Conservation (phyloP, 2,113 vertebrate species). For the Ranitomeya variabilis region DNA sequence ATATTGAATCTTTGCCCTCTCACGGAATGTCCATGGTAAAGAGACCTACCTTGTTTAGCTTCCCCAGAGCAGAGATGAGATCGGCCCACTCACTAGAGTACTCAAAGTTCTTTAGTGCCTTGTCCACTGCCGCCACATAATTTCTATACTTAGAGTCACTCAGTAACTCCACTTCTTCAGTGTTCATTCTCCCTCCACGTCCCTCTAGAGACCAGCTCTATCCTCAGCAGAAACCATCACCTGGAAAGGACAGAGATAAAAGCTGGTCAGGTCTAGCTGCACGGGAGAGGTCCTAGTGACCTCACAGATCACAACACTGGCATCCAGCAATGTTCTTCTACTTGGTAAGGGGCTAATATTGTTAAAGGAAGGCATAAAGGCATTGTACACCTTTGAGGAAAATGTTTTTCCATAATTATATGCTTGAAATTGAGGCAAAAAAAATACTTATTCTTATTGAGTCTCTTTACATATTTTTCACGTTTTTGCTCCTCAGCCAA, state of each 20-base stretch:
- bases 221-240: conserved; percentile 82
- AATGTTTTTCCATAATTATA: too few relatives aligned
- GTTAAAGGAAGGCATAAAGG: too few relatives aligned
- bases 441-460: too few relatives aligned
- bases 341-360: too few relatives aligned
- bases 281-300: not conserved
- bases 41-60: conserved; percentile 91
- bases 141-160: conserved; percentile 98
- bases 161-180: conserved; percentile 95
- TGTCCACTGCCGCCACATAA: conserved; percentile 97
- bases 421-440: too few relatives aligned
- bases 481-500: too few relatives aligned
- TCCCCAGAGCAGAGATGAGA: conserved; percentile 96
- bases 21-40: not conserved
- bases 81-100: conserved; percentile 99
- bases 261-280: not conserved
- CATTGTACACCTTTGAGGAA: too few relatives aligned
- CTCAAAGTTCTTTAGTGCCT: conserved; percentile 98
- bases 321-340: not conserved
- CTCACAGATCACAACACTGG: not conserved
- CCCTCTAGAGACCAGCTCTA: conserved; percentile 76
- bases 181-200: conserved; percentile 93
- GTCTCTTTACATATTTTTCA: too few relatives aligned
- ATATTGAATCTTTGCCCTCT: too few relatives aligned
- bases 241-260: conserved; percentile 63